Evolutionary conservation across 2,113 vertebrate genomes (phyloP), one percentile per base, ranked within the genome.

Genomic region (Phainopepla nitens): DNA sequence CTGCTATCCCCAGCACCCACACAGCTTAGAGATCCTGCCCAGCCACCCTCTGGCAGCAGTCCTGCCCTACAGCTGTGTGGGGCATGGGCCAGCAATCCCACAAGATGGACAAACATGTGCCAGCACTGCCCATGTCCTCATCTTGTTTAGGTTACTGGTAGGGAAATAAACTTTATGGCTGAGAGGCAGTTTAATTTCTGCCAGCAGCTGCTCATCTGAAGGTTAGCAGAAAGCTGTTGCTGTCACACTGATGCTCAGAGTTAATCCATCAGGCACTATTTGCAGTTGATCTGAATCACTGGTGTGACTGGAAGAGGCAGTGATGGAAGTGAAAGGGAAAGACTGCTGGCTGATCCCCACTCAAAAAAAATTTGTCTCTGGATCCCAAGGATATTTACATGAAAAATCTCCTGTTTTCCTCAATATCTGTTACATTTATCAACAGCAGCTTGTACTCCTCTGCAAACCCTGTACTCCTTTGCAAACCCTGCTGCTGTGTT

Each of bases 191-290:
- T 73, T 22, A 31, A 13, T n/a, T 91, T 50, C 61, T 56, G 23
- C 33, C 44, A 82, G 65, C 22, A 68, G 56, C 75, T 71, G 33
- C 65, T 85, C 49, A 56, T 35, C 57, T 82, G 82, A 85, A 90
- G 42, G 65, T 75, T 58, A 53, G 56, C 15, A 53, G 62, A 49
- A 78, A 61, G 42, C 17, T 72, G 44, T 70, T 2, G 0, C 36
- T 78, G 65, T 31, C 72, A 62, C 39, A 42, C 36, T 0, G 0
- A 11, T 61, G 28, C 7, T 42, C 49, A 62, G 53, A 87, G 66
- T 68, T 85, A 88, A 90, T 88, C 91, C 61, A 88, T 90, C 75
- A 93, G 7, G 15, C 12, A 14, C 15, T 58, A 33, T 51, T 27
- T 79, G 44, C 62, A 88, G 17, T 9, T 64, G 57, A 82, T 39